Percentiles rank a stretch among this genome's conserved stretches.
phyloP scores from a whole-genome alignment of 2,888 invertebrate genomes.

The Polydrusus pterygomalis region DNA sequence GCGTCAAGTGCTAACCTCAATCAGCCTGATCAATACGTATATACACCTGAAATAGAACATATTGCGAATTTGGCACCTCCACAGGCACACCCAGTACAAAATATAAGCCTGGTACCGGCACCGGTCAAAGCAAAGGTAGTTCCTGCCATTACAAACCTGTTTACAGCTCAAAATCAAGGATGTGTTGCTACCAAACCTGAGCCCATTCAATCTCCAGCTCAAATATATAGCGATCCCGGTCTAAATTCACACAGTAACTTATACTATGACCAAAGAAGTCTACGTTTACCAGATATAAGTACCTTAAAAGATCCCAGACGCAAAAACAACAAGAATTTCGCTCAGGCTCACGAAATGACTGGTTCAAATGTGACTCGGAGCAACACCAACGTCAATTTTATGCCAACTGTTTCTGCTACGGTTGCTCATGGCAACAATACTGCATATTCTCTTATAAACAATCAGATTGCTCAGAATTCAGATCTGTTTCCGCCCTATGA shows the following conservation, averaged over 20 bases:
- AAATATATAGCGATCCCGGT: background rate
- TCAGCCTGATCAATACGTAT: background rate
- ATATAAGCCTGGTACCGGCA: background rate
- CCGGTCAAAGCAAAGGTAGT: background rate
- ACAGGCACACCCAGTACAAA: background rate
- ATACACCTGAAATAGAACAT: background rate
- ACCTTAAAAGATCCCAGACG: conserved; percentile 21
- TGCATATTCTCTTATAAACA: too few relatives aligned
- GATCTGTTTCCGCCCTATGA: background rate
- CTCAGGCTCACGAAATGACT: background rate
- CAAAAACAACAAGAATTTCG: background rate
- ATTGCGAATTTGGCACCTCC: background rate
- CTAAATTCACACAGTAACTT: background rate
- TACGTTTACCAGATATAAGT: conserved; percentile 18
- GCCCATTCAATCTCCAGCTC: background rate
- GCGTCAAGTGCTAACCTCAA: background rate
- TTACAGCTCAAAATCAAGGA: background rate
- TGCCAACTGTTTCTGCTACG: background rate
- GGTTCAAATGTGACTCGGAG: background rate
- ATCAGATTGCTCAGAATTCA: background rate
- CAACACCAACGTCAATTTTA: too few relatives aligned
- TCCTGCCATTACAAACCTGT: background rate
- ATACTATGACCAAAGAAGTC: conserved; percentile 1
- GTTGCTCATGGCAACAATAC: too few relatives aligned
- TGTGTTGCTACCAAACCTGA: background rate